phyloP scores from a whole-genome alignment of 2,797 vertebrate genomes.

The Huso huso region DNA sequence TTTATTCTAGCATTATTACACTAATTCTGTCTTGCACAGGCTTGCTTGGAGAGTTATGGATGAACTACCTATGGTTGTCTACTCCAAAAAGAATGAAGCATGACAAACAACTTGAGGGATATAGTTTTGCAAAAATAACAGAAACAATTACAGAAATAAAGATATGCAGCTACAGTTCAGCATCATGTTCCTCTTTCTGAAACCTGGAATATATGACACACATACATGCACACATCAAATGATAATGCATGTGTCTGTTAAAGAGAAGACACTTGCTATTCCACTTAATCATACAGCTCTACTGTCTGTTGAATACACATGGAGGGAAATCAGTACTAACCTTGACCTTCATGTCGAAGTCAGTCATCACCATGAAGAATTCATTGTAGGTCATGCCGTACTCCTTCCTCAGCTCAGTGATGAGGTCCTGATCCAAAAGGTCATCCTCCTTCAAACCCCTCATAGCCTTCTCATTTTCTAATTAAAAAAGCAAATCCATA shows the following conservation, averaged over 20 bases:
- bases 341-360: slow-evolving; percentile 87
- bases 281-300: slow-evolving; percentile 8
- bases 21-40: no score
- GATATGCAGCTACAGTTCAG: no score
- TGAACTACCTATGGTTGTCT: no score
- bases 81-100: no score
- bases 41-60: no score
- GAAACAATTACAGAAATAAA: no score
- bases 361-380: slow-evolving; percentile 94
- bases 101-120: no score
- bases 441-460: slow-evolving; percentile 86
- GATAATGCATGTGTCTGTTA: slow-evolving; percentile 35
- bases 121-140: no score
- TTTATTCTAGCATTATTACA: no score
- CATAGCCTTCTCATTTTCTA: slow-evolving; percentile 94
- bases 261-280: slow-evolving; percentile 20
- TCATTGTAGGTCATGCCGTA: slow-evolving; percentile 89
- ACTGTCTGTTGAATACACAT: background rate
- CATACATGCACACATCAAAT: slow-evolving; percentile 19
- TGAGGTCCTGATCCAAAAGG: slow-evolving; percentile 83
- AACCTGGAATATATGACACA: no score
- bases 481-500: slow-evolving; percentile 3
- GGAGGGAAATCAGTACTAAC: slow-evolving; percentile 40
- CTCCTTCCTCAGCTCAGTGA: slow-evolving; percentile 83
- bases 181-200: no score